Evolutionary conservation across 2,888 invertebrate genomes (phyloP), one percentile per base, ranked within the genome.

Genomic region (Notodonta dromedarius): DNA sequence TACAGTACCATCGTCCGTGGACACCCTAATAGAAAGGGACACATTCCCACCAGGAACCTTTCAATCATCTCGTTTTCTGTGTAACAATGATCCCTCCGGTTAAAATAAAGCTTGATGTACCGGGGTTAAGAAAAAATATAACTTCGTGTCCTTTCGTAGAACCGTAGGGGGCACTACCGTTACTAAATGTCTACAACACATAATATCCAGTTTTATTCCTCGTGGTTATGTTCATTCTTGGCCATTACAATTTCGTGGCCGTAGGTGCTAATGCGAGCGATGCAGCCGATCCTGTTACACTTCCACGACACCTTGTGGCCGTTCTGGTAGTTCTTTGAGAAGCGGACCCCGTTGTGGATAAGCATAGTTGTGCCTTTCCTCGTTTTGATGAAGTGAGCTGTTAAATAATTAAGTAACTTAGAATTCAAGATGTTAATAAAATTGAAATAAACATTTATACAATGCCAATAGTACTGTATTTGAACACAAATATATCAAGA

Each of bases 271-370:
- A 89, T 69, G 0, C 88, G 80, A 0, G 88, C 88, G 48, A 71
- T 79, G 66, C 90, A 89, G 0, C 82, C 80, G 0, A 62, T 0
- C 66, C 82, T 87, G 68, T 83, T 87, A 64, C 89, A 90, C 57
- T 80, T 84, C 85, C 89, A 89, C 0, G 89, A 87, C 14, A 86
- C 78, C 46, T 71, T 80, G 2, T 67, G 62, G 2, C 83, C 84
- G 32, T 87, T 89, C 59, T 86, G 86, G 56, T 89, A 88, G 66
- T 88, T 88, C 63, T 67, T 85, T 4, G 85, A 85, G 63, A 75
- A 88, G 4, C 78, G 77, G n/a, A 69, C 55, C 0, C 85, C 86
- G 4, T 76, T 63, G 62, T 69, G 80, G 13, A 82, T 9, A 3
- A 88, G 69, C 64, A 85, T 83, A 14, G 76, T 84, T 0, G 80